Percentiles rank a stretch among this genome's conserved stretches.
phyloP scores from a whole-genome alignment of 2,113 vertebrate genomes.

The Lophotis ruficrista region DNA sequence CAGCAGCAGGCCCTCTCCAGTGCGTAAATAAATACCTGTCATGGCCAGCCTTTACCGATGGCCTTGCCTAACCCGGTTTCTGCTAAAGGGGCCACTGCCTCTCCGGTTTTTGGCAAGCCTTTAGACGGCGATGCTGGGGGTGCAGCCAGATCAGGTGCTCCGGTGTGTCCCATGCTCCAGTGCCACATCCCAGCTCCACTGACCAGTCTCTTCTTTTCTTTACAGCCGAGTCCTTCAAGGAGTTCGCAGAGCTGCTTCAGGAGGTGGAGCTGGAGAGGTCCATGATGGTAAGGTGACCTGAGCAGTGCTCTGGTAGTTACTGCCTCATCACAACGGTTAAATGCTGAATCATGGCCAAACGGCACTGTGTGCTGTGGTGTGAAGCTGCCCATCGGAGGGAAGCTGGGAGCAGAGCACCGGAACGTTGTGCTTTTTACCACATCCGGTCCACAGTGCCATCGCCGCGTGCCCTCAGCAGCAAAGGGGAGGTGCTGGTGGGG shows the following conservation, averaged over 20 bases:
- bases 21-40: neutral
- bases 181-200: neutral
- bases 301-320: neutral
- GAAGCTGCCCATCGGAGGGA: neutral
- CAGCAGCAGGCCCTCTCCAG: neutral
- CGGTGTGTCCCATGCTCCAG: fast-evolving
- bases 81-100: neutral
- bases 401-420: neutral
- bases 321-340: fast-evolving
- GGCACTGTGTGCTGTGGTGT: fast-evolving
- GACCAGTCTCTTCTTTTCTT: constrained; percentile 16
- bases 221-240: constrained; percentile 94
- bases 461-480: fast-evolving
- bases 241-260: constrained; percentile 92
- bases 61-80: neutral
- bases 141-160: neutral
- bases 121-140: fast-evolving
- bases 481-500: neutral
- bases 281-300: constrained; percentile 88
- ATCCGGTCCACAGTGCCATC: fast-evolving
- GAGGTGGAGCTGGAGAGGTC: constrained; percentile 95
- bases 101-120: fast-evolving
- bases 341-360: neutral
- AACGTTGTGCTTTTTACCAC: fast-evolving
- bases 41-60: neutral